Conservation (phyloP, 92 coral and sea anemone genomes). For the Zoanthus sansibaricus region DNA sequence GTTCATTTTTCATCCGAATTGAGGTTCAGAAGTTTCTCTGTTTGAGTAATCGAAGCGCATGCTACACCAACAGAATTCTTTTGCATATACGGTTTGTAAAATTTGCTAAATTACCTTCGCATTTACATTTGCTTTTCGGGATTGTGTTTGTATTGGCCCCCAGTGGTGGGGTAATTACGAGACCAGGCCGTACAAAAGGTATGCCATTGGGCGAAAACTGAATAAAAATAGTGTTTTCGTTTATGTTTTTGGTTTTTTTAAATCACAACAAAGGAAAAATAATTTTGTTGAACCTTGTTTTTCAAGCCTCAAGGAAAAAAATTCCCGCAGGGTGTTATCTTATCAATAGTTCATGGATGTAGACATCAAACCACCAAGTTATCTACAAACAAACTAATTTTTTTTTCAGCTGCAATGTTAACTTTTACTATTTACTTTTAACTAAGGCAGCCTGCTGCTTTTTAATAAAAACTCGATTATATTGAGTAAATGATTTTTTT, state of each 20-base stretch:
- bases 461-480: slow-evolving; percentile 10
- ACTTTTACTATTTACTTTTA: not conserved
- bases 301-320: not conserved
- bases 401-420: not conserved
- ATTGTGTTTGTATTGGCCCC: slow-evolving; percentile 35
- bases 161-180: not conserved
- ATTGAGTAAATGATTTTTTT: not conserved
- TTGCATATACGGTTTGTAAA: too few relatives aligned
- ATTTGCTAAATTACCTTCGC: not conserved
- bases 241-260: too few relatives aligned
- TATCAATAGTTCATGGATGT: slow-evolving; percentile 11
- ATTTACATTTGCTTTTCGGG: not conserved
- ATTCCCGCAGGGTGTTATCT: not conserved
- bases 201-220: not conserved
- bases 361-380: not conserved
- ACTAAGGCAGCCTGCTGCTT: slow-evolving; percentile 8
- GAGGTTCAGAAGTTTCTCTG: not conserved
- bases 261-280: not conserved
- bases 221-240: not conserved
- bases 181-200: not conserved
- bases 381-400: too few relatives aligned
- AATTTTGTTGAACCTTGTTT: not conserved
- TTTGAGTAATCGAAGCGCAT: not conserved
- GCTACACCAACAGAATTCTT: too few relatives aligned
- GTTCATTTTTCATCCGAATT: not conserved